Conservation (phyloP, 2,797 vertebrate species). For the Hozukius guyotensis region DNA sequence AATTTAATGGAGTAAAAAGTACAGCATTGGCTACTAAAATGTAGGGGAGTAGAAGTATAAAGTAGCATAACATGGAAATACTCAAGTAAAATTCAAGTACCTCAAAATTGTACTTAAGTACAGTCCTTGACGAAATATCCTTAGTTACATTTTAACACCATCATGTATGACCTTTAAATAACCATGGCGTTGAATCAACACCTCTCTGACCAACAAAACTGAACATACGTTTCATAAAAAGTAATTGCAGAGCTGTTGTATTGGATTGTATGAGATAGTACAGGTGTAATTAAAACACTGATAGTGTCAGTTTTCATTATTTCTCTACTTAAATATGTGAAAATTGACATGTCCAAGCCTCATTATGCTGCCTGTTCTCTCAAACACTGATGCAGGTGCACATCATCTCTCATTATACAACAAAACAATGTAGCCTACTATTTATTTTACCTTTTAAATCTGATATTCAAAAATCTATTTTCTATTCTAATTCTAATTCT, state of each 20-base stretch:
- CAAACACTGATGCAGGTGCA: background rate
- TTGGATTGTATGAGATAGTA: background rate
- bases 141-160: background rate
- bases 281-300: background rate
- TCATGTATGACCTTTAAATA: background rate
- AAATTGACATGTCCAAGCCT: background rate
- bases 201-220: background rate
- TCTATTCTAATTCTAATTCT: no score
- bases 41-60: background rate
- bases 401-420: background rate
- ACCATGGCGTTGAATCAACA: background rate
- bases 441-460: background rate
- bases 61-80: background rate
- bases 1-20: background rate
- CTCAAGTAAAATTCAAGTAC: no score
- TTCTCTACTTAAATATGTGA: background rate
- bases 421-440: background rate
- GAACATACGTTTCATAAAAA: background rate
- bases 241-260: background rate
- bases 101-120: no score
- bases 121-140: no score
- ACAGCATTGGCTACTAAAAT: background rate
- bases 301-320: background rate
- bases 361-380: background rate
- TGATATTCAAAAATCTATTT: no score